Percentiles rank a stretch among this genome's conserved stretches.
Evolutionary conservation across 2,113 vertebrate genomes (phyloP).

Genomic region (Erythrolamprus reginae): DNA sequence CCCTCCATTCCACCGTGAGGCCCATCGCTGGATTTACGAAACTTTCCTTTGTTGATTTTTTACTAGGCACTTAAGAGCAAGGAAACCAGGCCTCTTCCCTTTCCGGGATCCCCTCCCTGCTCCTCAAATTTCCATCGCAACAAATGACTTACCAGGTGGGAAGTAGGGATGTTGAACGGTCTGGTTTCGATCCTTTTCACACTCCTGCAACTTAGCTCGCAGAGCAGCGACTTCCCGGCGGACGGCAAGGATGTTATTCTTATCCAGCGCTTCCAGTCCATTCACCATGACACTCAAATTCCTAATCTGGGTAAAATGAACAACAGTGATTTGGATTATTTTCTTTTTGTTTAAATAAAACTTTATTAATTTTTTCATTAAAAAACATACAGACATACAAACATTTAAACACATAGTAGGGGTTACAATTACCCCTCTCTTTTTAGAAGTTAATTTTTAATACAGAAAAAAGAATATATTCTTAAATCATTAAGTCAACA

Average conservation of each 20-base stretch:
- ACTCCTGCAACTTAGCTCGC: conserved; percentile 62
- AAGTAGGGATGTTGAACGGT: neutral
- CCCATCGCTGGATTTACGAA: neutral
- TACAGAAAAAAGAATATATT: no score
- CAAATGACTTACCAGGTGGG: conserved; percentile 58
- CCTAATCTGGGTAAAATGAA: conserved; percentile 63
- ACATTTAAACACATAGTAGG: no score
- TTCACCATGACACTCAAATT: conserved; percentile 71
- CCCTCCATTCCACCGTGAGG: no score
- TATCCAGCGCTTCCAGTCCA: conserved; percentile 67
- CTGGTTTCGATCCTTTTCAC: conserved; percentile 31
- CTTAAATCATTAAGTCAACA: no score
- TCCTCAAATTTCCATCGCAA: neutral
- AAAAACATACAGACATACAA: no score
- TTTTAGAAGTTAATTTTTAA: no score
- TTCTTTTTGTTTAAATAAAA: no score
- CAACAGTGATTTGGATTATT: conserved; percentile 38
- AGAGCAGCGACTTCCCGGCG: conserved; percentile 61
- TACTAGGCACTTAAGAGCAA: neutral
- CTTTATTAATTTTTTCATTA: no score
- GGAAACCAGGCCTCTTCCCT: neutral
- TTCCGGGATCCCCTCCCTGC: neutral
- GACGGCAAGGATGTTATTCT: conserved; percentile 70
- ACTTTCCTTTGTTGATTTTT: neutral
- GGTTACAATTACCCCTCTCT: no score